Base-by-base conservation (phyloP, 2,888 invertebrate species). In the Diadegma fenestrale region DNA sequence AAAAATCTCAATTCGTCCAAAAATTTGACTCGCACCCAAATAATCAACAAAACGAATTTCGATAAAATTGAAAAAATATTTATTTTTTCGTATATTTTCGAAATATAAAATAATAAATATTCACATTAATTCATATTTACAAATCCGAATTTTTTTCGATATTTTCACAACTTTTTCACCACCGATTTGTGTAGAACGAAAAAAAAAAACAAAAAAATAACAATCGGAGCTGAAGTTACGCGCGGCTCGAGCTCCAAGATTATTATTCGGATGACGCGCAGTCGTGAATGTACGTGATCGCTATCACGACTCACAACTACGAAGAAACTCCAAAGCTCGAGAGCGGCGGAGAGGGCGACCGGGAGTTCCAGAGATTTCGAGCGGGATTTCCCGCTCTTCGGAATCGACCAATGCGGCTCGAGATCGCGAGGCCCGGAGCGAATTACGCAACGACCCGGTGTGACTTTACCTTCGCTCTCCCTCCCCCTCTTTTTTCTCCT, bases 361-460 rank as follows among this genome's bases (percentile, higher is more conserved):
- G 88, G 87, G 86, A 79, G 69, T 64, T 76, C 86, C 87, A 89
- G 89, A 88, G 88, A 87, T 90, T 90, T 90, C 88, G 88, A 87
- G 89, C 88, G 92, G 92, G 91, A 91, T 92, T 92, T 92, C 92
- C 92, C 92, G 91, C 92, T 90, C 86, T 87, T 77, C 68, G 75
- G 76, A 22, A 19, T 64, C 86, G 86, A 80, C 92, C 92, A 92
- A 92, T 92, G n/a, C n/a, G 72, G 48, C 72, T 30, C 81, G 48
- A 63, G 22, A 72, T 68, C 77, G 80, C 78, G 41, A 77, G 7
- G 14, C n/a, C n/a, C 22, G 4, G 10, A 41, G 3, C 17, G 45
- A 54, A 78, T 87, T 83, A 87, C 87, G 86, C 86, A 86, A 85
- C 69, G 22, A 12, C 12, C 5, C 37, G 37, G 26, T 71, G 26